Percentiles rank a stretch among this genome's conserved stretches.
These are phyloP conservation scores for Caenorhabditis virilis DNA, from an alignment of 2,888 invertebrate species.

Conservation along the genomic window DNA sequence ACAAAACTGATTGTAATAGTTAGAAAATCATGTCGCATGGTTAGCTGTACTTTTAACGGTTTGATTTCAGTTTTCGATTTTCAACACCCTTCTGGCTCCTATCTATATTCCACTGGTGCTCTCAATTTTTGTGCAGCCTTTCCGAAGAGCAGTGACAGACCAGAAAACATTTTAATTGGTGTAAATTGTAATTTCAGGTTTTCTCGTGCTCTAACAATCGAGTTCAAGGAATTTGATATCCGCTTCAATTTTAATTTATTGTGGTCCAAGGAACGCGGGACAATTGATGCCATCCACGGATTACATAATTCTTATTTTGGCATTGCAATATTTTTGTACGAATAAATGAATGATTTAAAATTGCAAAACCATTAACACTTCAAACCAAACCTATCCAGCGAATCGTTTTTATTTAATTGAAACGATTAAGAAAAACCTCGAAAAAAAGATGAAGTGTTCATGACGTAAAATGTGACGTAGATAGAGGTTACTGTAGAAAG, in stretches of 20 bases:
- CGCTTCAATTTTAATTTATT: not conserved
- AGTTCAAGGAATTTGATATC: constrained; percentile 17
- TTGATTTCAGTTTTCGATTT: not conserved
- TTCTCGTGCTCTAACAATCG: constrained; percentile 7
- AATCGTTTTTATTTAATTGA: no score
- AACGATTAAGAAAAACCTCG: no score
- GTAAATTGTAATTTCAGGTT: constrained; percentile 10
- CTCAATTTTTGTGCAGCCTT: constrained; percentile 30
- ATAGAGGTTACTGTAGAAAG: no score
- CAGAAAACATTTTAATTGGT: not conserved
- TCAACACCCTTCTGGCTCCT: constrained; percentile 7
- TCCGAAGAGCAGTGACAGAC: constrained; percentile 24
- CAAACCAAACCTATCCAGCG: no score
- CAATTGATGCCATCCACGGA: not conserved
- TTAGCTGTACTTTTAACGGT: no score
- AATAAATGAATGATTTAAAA: no score
- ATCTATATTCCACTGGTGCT: constrained; percentile 31
- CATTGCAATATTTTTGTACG: no score
- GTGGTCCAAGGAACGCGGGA: not conserved
- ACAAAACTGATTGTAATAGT: not conserved
- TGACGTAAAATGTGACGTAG: no score
- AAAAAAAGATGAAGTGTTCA: no score
- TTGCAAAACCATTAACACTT: no score
- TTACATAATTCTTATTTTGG: no score
- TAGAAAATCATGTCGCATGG: not conserved